These are phyloP conservation scores for Xenopus laevis DNA, from an alignment of 2,113 vertebrate genomes.

Conservation along the genomic window DNA sequence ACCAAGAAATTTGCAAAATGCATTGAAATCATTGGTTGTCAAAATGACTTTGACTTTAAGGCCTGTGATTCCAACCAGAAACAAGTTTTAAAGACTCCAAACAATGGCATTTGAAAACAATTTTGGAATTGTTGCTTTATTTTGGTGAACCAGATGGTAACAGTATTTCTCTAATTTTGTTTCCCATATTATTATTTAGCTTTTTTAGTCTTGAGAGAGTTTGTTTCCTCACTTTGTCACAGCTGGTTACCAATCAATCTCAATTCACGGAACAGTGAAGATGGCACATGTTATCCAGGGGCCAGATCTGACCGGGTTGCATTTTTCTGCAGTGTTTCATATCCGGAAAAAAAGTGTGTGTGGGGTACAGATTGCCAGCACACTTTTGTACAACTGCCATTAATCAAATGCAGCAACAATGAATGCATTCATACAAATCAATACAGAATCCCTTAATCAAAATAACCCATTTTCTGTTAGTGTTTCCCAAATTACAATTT, in stretches of 20 bases:
- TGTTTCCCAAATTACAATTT: constrained; percentile 56
- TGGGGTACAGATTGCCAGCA: constrained; percentile 61
- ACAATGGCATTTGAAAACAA: background rate
- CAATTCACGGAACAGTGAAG: constrained; percentile 70
- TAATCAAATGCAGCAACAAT: constrained; percentile 71
- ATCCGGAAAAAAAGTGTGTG: constrained; percentile 51
- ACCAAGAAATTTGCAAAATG: too few species aligned
- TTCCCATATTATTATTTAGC: constrained; percentile 47
- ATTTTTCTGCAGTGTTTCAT: constrained; percentile 70
- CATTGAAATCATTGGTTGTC: too few species aligned
- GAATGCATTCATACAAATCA: constrained; percentile 59
- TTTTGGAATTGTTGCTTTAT: constrained; percentile 46
- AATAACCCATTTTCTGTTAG: constrained; percentile 58
- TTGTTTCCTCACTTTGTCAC: constrained; percentile 66
- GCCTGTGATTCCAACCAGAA: too few species aligned
- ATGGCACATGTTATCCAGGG: constrained; percentile 68
- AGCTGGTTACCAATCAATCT: constrained; percentile 76
- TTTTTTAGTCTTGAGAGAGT: constrained; percentile 50
- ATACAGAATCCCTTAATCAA: constrained; percentile 60
- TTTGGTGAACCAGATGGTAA: constrained; percentile 64
- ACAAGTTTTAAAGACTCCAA: too few species aligned
- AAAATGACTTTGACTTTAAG: too few species aligned
- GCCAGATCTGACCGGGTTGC: constrained; percentile 71
- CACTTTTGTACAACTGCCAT: constrained; percentile 66
- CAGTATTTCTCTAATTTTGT: constrained; percentile 59